phyloP scores from a whole-genome alignment of 2,888 invertebrate species.

The Caenorhabditis sinica region DNA sequence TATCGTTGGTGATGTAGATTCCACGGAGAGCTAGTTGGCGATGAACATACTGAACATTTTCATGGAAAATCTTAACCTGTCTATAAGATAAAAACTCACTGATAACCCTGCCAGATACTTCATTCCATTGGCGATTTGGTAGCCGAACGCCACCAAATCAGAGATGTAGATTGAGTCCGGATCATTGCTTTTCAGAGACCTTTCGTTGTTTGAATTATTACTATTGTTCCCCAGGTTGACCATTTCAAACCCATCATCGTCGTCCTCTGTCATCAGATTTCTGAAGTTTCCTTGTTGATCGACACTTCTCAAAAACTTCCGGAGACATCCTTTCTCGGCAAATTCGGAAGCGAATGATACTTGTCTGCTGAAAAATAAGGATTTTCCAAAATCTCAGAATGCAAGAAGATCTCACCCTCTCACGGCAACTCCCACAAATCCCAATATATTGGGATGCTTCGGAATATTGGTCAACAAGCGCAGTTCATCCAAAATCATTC shows the following conservation, averaged over 20 bases:
- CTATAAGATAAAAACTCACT: too few species aligned
- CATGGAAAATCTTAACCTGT: too few species aligned
- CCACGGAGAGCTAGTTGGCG: neutral
- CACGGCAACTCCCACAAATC: neutral
- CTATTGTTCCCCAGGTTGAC: neutral
- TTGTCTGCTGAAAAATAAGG: neutral
- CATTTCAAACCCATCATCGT: neutral
- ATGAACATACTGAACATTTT: constrained; percentile 22
- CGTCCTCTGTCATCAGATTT: neutral
- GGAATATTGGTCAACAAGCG: neutral
- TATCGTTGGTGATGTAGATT: neutral
- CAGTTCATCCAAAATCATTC: neutral
- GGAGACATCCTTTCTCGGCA: neutral
- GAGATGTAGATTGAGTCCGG: neutral
- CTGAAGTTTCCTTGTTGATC: neutral
- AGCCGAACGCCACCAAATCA: neutral
- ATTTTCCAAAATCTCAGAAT: neutral
- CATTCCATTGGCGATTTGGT: constrained; percentile 6
- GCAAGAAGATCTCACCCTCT: too few species aligned
- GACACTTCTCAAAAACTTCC: neutral
- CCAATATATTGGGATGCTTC: constrained; percentile 11
- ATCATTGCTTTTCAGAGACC: neutral
- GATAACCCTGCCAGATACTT: neutral
- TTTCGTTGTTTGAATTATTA: neutral
- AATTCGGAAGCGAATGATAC: neutral